Evolutionary conservation across 2,888 invertebrate genomes (phyloP).

Genomic region (Shargacucullia verbasci): DNA sequence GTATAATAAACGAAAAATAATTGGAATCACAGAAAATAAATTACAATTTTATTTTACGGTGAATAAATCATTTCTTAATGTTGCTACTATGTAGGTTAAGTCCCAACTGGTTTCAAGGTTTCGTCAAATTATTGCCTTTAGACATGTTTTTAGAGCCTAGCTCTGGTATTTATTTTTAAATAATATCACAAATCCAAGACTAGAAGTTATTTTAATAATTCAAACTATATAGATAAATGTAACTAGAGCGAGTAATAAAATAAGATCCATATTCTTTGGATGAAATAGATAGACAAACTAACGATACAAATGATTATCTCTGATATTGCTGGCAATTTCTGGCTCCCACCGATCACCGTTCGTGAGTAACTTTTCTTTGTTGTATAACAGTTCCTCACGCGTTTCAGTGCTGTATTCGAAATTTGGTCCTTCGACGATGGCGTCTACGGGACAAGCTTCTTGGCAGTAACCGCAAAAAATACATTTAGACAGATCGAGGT

Average conservation of each 20-base stretch:
- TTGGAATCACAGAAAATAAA: slow-evolving; percentile 19
- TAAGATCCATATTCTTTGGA: background rate
- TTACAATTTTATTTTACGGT: slow-evolving; percentile 22
- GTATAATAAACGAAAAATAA: slow-evolving; percentile 15
- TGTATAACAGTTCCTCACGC: slow-evolving; percentile 98
- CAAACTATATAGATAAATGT: slow-evolving; percentile 2
- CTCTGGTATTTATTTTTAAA: background rate
- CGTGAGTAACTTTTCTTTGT: slow-evolving; percentile 98
- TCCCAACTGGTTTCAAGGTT: slow-evolving; percentile 27
- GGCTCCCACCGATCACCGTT: slow-evolving; percentile 99
- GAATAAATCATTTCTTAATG: slow-evolving; percentile 22
- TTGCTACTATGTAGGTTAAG: slow-evolving; percentile 23
- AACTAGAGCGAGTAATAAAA: background rate
- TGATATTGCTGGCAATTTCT: slow-evolving; percentile 97
- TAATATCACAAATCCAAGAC: background rate
- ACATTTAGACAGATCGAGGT: slow-evolving; percentile 99
- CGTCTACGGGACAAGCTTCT: slow-evolving; percentile 99
- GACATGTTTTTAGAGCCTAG: slow-evolving; percentile 32
- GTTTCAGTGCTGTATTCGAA: slow-evolving; percentile 99
- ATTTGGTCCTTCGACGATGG: slow-evolving; percentile 99
- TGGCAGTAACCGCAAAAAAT: slow-evolving; percentile 99
- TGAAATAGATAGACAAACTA: slow-evolving; percentile 36
- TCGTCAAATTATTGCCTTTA: slow-evolving; percentile 35
- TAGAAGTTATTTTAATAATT: slow-evolving; percentile 3
- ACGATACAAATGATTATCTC: slow-evolving; percentile 80